These are phyloP conservation scores for Sebastes aleutianus DNA, from an alignment of 2,797 vertebrate genomes.

Conservation along the genomic window DNA sequence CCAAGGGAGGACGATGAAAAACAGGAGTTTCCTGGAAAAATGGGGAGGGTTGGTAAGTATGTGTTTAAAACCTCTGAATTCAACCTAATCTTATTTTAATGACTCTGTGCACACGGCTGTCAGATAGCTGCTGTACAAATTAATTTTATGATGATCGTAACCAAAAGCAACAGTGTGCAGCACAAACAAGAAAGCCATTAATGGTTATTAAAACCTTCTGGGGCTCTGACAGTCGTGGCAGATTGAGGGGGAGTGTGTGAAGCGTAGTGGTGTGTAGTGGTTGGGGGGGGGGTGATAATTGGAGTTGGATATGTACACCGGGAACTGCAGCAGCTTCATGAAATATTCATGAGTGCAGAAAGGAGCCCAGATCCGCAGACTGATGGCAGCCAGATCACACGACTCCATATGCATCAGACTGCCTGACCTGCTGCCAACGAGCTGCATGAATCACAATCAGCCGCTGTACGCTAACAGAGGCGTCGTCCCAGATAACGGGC, in stretches of 20 bases:
- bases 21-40: no score
- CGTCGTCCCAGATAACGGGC: slow-evolving; percentile 1
- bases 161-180: not conserved
- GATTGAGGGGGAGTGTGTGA: not conserved
- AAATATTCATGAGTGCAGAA: slow-evolving; percentile 69
- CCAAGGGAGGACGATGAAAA: no score
- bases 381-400: slow-evolving; percentile 38
- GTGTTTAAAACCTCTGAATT: not conserved
- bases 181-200: not conserved
- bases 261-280: not conserved
- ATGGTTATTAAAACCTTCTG: not conserved
- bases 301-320: slow-evolving; percentile 55
- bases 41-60: no score
- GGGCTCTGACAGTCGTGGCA: no score
- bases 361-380: slow-evolving; percentile 51
- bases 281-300: slow-evolving; percentile 54
- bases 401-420: slow-evolving; percentile 51
- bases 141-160: not conserved
- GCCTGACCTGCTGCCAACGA: slow-evolving; percentile 22
- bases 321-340: slow-evolving; percentile 58
- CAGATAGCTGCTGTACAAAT: not conserved
- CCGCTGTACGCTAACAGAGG: slow-evolving; percentile 1
- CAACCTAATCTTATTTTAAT: not conserved
- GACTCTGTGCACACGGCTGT: not conserved
- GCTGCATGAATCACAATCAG: slow-evolving; percentile 41